These are phyloP conservation scores for Eupithecia insigniata DNA, from an alignment of 2,888 invertebrate species.

Conservation along the genomic window DNA sequence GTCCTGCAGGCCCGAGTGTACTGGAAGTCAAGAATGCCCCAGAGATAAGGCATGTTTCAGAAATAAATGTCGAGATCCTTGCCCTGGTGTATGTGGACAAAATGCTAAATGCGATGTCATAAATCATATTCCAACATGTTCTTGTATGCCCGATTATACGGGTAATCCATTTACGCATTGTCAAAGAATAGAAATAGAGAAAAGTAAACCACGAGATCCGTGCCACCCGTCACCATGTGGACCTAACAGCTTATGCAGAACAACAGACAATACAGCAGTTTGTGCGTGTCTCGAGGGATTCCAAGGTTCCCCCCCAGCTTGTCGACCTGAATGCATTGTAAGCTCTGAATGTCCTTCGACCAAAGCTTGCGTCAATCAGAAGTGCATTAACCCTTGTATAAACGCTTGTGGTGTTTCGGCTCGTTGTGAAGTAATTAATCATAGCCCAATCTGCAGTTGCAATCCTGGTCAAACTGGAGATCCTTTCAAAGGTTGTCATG, in stretches of 20 bases:
- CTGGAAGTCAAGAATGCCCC: conserved; percentile 88
- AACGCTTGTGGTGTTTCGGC: conserved; percentile 92
- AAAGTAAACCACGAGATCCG: conserved; percentile 83
- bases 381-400: conserved; percentile 92
- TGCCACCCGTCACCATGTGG: conserved; percentile 92
- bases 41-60: conserved; percentile 88
- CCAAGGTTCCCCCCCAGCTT: conserved; percentile 91
- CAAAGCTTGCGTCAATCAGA: conserved; percentile 91
- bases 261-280: conserved; percentile 90
- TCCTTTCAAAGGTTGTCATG: conserved; percentile 90
- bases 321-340: conserved; percentile 92
- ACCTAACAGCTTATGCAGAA: conserved; percentile 90
- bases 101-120: conserved; percentile 89
- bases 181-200: conserved; percentile 63
- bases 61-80: conserved; percentile 90
- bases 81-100: conserved; percentile 89
- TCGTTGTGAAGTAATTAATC: conserved; percentile 91
- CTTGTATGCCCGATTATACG: conserved; percentile 87
- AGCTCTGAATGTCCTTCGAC: conserved; percentile 92
- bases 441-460: conserved; percentile 94
- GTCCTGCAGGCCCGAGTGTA: conserved; percentile 89
- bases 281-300: conserved; percentile 91
- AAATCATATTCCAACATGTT: conserved; percentile 89
- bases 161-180: conserved; percentile 89
- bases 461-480: conserved; percentile 90